Percentiles rank a stretch among this genome's conserved stretches.
Evolutionary conservation across 1,140 invertebrate species (phyloP).

Genomic region (Apis laboriosa): DNA sequence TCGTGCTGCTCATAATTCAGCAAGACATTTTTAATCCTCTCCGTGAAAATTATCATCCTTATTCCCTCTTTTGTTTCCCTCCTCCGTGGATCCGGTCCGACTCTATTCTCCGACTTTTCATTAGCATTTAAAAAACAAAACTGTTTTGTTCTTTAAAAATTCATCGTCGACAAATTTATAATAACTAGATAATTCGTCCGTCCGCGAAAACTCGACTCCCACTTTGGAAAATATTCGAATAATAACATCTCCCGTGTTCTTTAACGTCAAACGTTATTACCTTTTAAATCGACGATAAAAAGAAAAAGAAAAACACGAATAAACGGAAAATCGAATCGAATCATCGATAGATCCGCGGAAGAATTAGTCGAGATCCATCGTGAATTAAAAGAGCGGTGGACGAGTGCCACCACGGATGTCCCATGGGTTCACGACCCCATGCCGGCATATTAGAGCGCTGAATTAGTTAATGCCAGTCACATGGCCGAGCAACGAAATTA

Average conservation of each 20-base stretch:
- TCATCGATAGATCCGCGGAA: background rate
- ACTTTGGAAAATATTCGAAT: background rate
- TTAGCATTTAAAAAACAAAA: background rate
- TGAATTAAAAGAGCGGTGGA: background rate
- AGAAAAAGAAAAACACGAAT: background rate
- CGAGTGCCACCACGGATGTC: conserved; percentile 53
- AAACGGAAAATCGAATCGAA: background rate
- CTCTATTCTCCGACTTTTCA: background rate
- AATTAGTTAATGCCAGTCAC: conserved; percentile 74
- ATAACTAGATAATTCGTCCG: background rate
- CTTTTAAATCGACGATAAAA: too few species aligned
- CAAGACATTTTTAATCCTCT: background rate
- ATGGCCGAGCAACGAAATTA: conserved; percentile 63
- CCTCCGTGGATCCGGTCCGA: background rate
- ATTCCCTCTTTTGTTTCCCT: background rate
- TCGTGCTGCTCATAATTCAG: background rate
- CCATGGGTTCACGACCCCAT: conserved; percentile 74
- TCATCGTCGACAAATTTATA: background rate
- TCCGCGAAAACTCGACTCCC: background rate
- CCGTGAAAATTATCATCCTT: background rate
- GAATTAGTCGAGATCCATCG: background rate
- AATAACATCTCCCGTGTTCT: background rate
- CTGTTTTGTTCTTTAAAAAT: background rate
- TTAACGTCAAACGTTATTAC: background rate
- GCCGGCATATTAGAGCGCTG: conserved; percentile 64